Evolutionary conservation across 1,140 invertebrate genomes (phyloP), one percentile per base, ranked within the genome.

Genomic region (Copidosoma floridanum): DNA sequence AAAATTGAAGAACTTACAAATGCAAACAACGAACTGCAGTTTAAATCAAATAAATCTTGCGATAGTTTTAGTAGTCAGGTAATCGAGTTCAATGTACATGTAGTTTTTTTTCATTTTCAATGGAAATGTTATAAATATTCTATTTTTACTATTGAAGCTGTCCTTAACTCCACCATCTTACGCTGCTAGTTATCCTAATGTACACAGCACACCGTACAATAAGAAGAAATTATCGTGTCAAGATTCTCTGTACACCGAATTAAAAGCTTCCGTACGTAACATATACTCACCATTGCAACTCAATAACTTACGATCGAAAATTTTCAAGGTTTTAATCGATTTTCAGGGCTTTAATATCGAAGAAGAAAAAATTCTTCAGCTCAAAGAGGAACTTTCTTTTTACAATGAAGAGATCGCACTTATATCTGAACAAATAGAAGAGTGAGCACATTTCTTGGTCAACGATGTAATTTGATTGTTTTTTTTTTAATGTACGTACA

Each of bases 251-350:
- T 70, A 51, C 29, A 61, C 23, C 4, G 68, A 70, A 60, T 63
- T 70, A 41, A 67, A 68, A 62, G 67, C 65, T 59, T 65, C 60
- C 12, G 68, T 68, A 63, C 67, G 64, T 62, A n/a, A n/a, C n/a
- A n/a, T n/a, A n/a, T n/a, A n/a, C n/a, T n/a, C n/a, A n/a, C n/a
- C n/a, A n/a, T n/a, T n/a, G n/a, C n/a, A n/a, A n/a, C n/a, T n/a
- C n/a, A n/a, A n/a, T n/a, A n/a, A n/a, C n/a, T 54, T 47, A 35
- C 0, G 16, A 41, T 52, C 7, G 12, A 35, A 7, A 5, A 52
- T 14, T 16, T 41, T 20, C 40, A n/a, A n/a, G n/a, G n/a, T n/a
- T n/a, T n/a, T n/a, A 32, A 44, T 41, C n/a, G 16, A 12, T 12
- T 64, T 66, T 44, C 56, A 71, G 69, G 69, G 67, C 41, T 65